Evolutionary conservation across 1,140 invertebrate species (phyloP).

Genomic region (Cydia splendana): DNA sequence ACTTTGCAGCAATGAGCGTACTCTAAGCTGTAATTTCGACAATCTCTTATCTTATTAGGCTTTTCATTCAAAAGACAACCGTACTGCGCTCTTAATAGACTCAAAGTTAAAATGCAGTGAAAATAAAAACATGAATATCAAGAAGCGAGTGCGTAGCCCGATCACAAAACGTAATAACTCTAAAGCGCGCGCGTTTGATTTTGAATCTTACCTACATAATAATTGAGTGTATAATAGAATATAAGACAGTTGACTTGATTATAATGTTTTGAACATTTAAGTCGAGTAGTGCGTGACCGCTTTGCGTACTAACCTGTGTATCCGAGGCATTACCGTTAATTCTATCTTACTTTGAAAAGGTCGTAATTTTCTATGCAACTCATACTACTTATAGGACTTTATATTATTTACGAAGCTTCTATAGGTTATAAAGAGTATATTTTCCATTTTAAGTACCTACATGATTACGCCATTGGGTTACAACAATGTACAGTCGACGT

Average conservation of each 20-base stretch:
- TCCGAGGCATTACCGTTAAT: not conserved
- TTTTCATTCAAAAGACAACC: not conserved
- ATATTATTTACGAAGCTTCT: not conserved
- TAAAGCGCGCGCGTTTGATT: not conserved
- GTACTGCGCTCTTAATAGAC: not conserved
- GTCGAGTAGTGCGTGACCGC: constrained; percentile 9
- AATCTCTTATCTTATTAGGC: not conserved
- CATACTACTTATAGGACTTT: not conserved
- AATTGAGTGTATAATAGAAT: not conserved
- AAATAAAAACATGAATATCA: not conserved
- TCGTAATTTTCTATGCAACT: not conserved
- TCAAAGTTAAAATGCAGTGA: not conserved
- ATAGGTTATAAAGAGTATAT: not conserved
- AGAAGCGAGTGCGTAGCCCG: not conserved
- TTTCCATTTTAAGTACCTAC: not conserved
- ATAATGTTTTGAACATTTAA: constrained; percentile 9
- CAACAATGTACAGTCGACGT: not conserved
- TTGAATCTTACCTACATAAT: not conserved
- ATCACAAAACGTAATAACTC: not conserved
- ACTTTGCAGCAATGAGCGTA: not conserved
- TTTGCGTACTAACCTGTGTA: not conserved
- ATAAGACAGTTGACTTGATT: not conserved
- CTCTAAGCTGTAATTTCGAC: not conserved
- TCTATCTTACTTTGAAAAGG: not conserved
- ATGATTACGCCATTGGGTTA: not conserved